These are phyloP conservation scores for Tanytarsus gracilentus DNA, from an alignment of 2,888 invertebrate genomes.

Conservation along the genomic window DNA sequence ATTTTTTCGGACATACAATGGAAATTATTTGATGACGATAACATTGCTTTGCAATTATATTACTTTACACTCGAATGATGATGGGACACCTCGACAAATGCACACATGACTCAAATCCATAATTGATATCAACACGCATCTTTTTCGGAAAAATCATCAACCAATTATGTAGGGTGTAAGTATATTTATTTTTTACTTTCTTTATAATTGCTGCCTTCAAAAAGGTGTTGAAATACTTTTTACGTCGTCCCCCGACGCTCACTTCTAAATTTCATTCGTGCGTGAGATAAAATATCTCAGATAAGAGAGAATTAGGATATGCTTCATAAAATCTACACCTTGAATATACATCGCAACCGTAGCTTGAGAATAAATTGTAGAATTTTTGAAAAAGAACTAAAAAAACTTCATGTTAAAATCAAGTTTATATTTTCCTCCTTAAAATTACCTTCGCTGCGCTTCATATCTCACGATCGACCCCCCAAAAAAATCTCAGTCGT, in stretches of 20 bases:
- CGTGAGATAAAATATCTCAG: no score
- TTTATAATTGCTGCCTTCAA: not conserved
- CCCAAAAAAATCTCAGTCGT: no score
- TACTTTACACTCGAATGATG: not conserved
- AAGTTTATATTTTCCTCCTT: no score
- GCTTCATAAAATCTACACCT: no score
- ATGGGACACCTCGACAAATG: slow-evolving; percentile 12
- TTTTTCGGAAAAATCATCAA: not conserved
- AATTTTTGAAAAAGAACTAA: no score
- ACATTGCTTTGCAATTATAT: not conserved
- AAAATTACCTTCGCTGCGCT: no score
- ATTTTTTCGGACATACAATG: slow-evolving; percentile 11
- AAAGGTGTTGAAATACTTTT: slow-evolving; percentile 21
- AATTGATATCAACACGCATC: no score
- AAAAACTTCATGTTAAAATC: no score
- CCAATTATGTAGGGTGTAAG: slow-evolving; percentile 21
- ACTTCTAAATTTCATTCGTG: not conserved
- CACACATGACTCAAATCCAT: not conserved
- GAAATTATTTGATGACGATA: not conserved
- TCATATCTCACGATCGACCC: no score
- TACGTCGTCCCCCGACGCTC: not conserved
- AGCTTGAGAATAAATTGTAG: no score
- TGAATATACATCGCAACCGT: no score
- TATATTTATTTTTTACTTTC: not conserved
- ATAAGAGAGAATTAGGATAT: no score